phyloP scores from a whole-genome alignment of 2,113 vertebrate species.

The Myotis brandtii region DNA sequence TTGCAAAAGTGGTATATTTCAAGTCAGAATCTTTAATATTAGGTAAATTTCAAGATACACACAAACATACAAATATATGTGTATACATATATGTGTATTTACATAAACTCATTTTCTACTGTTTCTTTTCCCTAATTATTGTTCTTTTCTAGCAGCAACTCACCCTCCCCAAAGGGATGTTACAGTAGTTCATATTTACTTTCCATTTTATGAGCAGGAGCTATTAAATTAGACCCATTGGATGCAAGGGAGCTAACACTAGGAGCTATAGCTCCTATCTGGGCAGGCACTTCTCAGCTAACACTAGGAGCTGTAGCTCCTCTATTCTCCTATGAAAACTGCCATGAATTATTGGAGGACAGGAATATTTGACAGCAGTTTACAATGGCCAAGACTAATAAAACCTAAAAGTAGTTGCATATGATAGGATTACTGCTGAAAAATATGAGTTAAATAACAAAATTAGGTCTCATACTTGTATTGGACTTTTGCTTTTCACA shows the following conservation, averaged over 20 bases:
- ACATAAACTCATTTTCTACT: not conserved
- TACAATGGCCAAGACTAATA: not conserved
- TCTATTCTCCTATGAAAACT: not conserved
- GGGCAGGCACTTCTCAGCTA: not conserved
- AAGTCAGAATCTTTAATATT: slow-evolving; percentile 47
- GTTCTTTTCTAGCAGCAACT: not conserved
- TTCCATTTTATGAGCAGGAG: not conserved
- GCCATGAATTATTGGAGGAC: not conserved
- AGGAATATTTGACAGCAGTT: not conserved
- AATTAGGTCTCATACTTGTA: not conserved
- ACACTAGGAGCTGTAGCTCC: too few relatives aligned
- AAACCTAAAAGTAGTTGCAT: not conserved
- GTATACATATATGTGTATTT: not conserved
- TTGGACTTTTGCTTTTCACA: not conserved
- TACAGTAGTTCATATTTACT: not conserved
- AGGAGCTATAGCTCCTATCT: not conserved
- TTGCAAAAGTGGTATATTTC: slow-evolving; percentile 18
- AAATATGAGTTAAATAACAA: not conserved
- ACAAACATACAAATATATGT: not conserved
- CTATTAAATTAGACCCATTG: not conserved
- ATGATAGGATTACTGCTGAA: not conserved
- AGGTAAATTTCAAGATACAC: slow-evolving; percentile 15
- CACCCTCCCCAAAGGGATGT: not conserved
- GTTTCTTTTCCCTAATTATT: not conserved
- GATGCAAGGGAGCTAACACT: not conserved